Base-by-base conservation (phyloP, 2,797 vertebrate genomes). In the Channa striata region DNA sequence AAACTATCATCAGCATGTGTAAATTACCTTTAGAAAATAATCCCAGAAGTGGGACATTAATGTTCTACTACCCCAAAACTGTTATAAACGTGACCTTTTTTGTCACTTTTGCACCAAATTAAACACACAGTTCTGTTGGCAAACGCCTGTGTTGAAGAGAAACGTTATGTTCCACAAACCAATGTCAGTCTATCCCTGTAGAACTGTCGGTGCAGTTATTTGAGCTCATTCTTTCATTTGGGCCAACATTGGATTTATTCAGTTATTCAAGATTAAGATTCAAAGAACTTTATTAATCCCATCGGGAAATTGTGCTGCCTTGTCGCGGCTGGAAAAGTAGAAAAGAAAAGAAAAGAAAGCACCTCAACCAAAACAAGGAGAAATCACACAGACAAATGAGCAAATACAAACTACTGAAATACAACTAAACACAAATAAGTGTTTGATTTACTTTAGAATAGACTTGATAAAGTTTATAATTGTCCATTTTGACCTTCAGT, bases 91-190 rank as follows among this genome's bases (percentile, higher is more conserved):
- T 2, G 1, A 61, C 42, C 47, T 70, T 37, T 37, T 49, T 57
- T 65, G 60, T 70, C 68, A 34, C 64, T 59, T n/a, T 42, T 46
- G 47, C 42, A 71, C 13, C 33, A 43, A 68, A 33, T 52, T 60
- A 74, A 16, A 60, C 60, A 56, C 68, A 20, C 34, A 51, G 66
- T 62, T 71, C 62, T 64, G 61, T 63, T 50, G 53, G 39, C 49
- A 76, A 61, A 64, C 19, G 23, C 59, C 14, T 12, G 23, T 0
- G 37, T 59, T 74, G 21, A 60, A 3, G 54, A 61, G 53, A 68
- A 65, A 49, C 48, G 65, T 60, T 1, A 66, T 56, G 54, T 76
- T 52, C 52, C 30, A 72, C 46, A 60, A 68, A 65, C 53, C 58
- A 54, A 40, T 51, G 37, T 36, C 69, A 52, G 25, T 49, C 12